phyloP scores from a whole-genome alignment of 2,888 invertebrate genomes.

The Steinernema carpocapsae region DNA sequence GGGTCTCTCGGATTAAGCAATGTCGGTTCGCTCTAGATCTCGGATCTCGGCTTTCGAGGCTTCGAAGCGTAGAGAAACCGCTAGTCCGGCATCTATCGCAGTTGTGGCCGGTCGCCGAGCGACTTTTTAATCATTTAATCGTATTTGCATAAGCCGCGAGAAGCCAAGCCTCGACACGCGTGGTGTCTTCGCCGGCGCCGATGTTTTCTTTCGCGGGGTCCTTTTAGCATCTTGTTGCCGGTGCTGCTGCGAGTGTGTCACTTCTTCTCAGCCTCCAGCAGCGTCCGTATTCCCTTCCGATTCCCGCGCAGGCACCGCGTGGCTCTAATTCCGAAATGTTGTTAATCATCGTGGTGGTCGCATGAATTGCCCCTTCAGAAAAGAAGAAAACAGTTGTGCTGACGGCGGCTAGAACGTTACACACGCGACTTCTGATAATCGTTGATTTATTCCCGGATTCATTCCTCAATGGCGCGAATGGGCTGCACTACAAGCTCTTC shows the following conservation, averaged over 20 bases:
- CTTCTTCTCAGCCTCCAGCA: no score
- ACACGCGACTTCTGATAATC: neutral
- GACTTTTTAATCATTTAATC: constrained; percentile 26
- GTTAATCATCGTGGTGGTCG: neutral
- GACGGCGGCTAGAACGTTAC: neutral
- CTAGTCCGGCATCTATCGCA: neutral
- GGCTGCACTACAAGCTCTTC: constrained; percentile 29
- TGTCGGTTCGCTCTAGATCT: no score
- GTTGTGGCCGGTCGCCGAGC: neutral
- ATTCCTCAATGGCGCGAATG: constrained; percentile 23
- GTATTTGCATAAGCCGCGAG: neutral
- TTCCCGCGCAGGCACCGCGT: neutral
- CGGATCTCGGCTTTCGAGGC: no score
- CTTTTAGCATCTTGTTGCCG: neutral
- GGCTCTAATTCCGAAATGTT: neutral
- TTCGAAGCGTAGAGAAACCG: neutral
- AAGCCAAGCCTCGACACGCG: no score
- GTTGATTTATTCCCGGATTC: neutral
- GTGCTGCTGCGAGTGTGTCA: neutral
- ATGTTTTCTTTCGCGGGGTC: neutral
- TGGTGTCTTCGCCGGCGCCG: neutral
- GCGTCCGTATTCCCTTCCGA: no score
- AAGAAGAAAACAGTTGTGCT: neutral
- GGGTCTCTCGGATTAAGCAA: neutral
- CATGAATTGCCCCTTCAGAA: no score